Conservation (phyloP, 1,140 invertebrate species). For the Zaprionus africanus region DNA sequence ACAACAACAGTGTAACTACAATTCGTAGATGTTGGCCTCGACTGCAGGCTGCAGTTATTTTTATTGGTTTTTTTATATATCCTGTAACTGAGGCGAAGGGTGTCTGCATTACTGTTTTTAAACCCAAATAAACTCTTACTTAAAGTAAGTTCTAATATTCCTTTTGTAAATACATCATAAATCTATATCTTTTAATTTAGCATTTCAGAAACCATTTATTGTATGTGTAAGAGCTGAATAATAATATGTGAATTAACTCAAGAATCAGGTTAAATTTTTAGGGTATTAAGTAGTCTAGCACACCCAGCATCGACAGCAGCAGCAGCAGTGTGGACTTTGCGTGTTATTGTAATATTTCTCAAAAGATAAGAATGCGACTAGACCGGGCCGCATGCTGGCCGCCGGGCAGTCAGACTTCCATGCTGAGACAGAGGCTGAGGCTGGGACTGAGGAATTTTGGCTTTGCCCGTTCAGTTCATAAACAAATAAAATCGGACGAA, state of each 20-base stretch:
- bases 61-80: slow-evolving; percentile 11
- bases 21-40: slow-evolving; percentile 18
- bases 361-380: slow-evolving; percentile 84
- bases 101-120: not conserved
- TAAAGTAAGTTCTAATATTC: not conserved
- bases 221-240: not conserved
- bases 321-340: slow-evolving; percentile 68
- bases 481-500: slow-evolving; percentile 66
- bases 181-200: not conserved
- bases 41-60: slow-evolving; percentile 21
- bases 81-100: not conserved
- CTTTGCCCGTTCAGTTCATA: slow-evolving; percentile 57
- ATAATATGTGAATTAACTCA: not conserved
- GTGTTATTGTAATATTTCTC: slow-evolving; percentile 84
- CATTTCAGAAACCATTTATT: not conserved
- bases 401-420: not conserved
- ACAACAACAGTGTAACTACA: not conserved
- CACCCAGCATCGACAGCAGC: slow-evolving; percentile 20
- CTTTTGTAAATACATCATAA: not conserved
- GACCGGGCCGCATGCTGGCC: slow-evolving; percentile 50
- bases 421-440: not conserved
- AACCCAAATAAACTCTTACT: not conserved
- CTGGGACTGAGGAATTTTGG: not conserved
- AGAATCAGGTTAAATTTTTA: not conserved
- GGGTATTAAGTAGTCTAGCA: not conserved